A percentile compares a stretch with the other conserved stretches of the same genome.
Evolutionary conservation across 2,888 invertebrate species (phyloP).

Genomic region (Lydus trimaculatus): DNA sequence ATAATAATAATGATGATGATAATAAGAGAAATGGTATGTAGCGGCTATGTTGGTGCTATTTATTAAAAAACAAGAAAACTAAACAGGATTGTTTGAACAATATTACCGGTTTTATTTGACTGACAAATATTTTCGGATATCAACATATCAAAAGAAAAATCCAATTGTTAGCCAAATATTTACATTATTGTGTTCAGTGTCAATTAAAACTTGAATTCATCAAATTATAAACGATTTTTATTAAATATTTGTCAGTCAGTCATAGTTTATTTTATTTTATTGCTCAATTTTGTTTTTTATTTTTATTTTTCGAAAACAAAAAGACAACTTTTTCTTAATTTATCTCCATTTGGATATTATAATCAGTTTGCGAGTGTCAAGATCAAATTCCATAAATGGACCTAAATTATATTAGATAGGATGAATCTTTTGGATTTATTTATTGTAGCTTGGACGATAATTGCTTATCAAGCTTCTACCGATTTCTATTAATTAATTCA

Average conservation of each 20-base stretch:
- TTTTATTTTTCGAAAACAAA: constrained; percentile 10
- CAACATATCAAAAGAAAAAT: constrained; percentile 20
- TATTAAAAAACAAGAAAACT: constrained; percentile 11
- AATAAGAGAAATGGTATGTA: constrained; percentile 21
- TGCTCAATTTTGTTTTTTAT: constrained; percentile 31
- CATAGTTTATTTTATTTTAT: constrained; percentile 28
- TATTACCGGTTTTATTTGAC: constrained; percentile 13
- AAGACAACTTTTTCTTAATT: constrained; percentile 33
- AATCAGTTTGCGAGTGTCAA: constrained; percentile 31
- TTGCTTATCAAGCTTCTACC: neutral
- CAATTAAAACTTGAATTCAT: constrained; percentile 16
- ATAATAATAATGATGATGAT: constrained; percentile 12
- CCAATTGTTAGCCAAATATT: neutral
- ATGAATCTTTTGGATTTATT: constrained; percentile 16
- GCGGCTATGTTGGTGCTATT: constrained; percentile 24
- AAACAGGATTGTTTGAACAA: neutral
- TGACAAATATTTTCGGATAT: constrained; percentile 19
- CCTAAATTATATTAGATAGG: constrained; percentile 47
- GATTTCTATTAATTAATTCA: neutral
- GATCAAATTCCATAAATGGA: constrained; percentile 47
- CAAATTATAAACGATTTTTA: neutral
- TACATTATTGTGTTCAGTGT: constrained; percentile 23
- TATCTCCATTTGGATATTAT: constrained; percentile 9
- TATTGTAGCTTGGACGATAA: constrained; percentile 11
- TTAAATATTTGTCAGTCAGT: constrained; percentile 30